Conservation (phyloP, 2,888 invertebrate species). For the Dyspetes luteomarginatus region DNA sequence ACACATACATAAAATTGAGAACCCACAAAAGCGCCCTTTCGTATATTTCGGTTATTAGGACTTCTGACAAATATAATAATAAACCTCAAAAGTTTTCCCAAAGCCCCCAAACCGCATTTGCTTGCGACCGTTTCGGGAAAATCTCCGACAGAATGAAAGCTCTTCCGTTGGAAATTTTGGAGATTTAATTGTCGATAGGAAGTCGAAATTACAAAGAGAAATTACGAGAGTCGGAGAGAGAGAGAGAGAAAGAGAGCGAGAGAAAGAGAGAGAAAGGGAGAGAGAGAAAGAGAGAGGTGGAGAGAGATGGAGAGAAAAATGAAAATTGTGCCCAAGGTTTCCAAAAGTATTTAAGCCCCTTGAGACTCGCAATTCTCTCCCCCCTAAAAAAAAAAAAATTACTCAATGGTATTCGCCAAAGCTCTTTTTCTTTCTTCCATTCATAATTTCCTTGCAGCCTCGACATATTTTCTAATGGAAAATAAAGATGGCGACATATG, state of each 20-base stretch:
- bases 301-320: neutral
- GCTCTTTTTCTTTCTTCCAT: no score
- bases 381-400: no score
- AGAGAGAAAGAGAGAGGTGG: neutral
- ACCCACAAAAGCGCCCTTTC: slow-evolving; percentile 22
- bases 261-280: neutral
- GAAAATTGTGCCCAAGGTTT: neutral
- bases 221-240: neutral
- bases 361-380: neutral
- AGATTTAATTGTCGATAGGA: slow-evolving; percentile 1
- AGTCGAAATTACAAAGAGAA: neutral
- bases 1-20: slow-evolving; percentile 35
- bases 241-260: no score
- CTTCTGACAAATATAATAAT: slow-evolving; percentile 18
- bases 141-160: neutral
- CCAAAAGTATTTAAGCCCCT: neutral
- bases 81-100: neutral
- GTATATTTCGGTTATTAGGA: neutral
- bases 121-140: neutral
- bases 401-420: no score
- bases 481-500: no score
- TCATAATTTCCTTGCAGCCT: no score
- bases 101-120: neutral
- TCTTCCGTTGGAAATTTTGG: neutral
- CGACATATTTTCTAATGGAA: no score